phyloP scores from a whole-genome alignment of 2,888 invertebrate genomes.

The Aphelenchoides bicaudatus region DNA sequence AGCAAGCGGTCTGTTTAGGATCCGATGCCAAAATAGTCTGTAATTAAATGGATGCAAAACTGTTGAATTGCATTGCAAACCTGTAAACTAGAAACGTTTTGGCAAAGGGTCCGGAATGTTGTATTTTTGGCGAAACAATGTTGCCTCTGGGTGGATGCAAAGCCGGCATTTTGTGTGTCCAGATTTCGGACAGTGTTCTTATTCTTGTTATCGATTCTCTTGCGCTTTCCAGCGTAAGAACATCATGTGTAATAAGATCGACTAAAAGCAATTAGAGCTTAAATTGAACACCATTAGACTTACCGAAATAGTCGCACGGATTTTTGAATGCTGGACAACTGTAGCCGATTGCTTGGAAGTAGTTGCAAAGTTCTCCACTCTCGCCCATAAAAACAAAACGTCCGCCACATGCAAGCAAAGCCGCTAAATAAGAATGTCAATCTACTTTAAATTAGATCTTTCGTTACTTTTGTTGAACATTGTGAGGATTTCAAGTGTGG shows the following conservation, averaged over 20 bases:
- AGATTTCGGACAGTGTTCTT: slow-evolving; percentile 79
- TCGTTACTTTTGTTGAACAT: slow-evolving; percentile 74
- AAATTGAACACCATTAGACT: not conserved
- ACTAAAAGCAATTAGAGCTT: slow-evolving; percentile 67
- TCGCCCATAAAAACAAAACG: slow-evolving; percentile 85
- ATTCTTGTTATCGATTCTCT: slow-evolving; percentile 88
- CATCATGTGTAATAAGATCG: slow-evolving; percentile 86
- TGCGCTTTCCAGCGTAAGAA: slow-evolving; percentile 87
- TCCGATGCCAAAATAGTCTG: slow-evolving; percentile 25
- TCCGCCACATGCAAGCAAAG: slow-evolving; percentile 82
- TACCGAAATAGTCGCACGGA: slow-evolving; percentile 84
- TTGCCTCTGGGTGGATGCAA: slow-evolving; percentile 10
- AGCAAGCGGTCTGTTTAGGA: slow-evolving; percentile 27
- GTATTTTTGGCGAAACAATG: slow-evolving; percentile 30
- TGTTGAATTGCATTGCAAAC: slow-evolving; percentile 5
- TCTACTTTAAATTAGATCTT: slow-evolving; percentile 19
- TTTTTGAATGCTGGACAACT: slow-evolving; percentile 94
- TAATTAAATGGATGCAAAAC: not conserved
- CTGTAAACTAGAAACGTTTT: slow-evolving; percentile 23
- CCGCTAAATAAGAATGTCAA: slow-evolving; percentile 63
- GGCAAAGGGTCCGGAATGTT: slow-evolving; percentile 19
- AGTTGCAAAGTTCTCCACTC: slow-evolving; percentile 79
- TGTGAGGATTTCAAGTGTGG: slow-evolving; percentile 88
- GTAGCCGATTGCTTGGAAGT: slow-evolving; percentile 84
- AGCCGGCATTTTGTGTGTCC: slow-evolving; percentile 53